Evolutionary conservation across 2,888 invertebrate species (phyloP).

Genomic region (Proisotoma minuta): DNA sequence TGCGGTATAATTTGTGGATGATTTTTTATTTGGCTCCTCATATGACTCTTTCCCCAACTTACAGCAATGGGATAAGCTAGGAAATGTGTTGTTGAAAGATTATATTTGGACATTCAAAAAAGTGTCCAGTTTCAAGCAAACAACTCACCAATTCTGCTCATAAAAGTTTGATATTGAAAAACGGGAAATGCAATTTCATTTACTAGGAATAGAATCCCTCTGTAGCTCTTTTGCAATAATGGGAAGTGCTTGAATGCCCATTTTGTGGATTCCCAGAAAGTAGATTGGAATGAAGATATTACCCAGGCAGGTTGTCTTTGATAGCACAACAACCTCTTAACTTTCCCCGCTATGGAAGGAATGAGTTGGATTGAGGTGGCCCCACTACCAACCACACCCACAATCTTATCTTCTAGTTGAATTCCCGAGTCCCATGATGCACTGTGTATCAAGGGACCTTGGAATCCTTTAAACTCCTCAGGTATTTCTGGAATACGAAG

Average conservation of each 20-base stretch:
- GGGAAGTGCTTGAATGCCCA: conserved; percentile 28
- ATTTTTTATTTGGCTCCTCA: conserved; percentile 9
- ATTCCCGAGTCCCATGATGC: conserved; percentile 33
- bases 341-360: conserved; percentile 28
- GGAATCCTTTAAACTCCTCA: conserved; percentile 19
- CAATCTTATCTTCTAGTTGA: conserved; percentile 26
- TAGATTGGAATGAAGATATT: conserved; percentile 18
- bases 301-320: conserved; percentile 33
- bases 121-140: background rate
- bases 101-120: background rate
- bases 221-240: conserved; percentile 21
- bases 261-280: conserved; percentile 16
- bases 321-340: conserved; percentile 26
- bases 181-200: conserved; percentile 5
- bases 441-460: conserved; percentile 27
- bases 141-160: conserved; percentile 16
- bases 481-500: conserved; percentile 29
- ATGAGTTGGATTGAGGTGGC: conserved; percentile 39
- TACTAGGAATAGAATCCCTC: conserved; percentile 20
- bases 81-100: background rate
- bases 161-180: conserved; percentile 14
- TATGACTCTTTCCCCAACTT: background rate
- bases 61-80: background rate
- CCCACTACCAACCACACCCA: conserved; percentile 37
- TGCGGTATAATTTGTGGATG: conserved; percentile 16